Evolutionary conservation across 2,113 vertebrate genomes (phyloP), one percentile per base, ranked within the genome.

Genomic region (Pelecanoides urinatrix): DNA sequence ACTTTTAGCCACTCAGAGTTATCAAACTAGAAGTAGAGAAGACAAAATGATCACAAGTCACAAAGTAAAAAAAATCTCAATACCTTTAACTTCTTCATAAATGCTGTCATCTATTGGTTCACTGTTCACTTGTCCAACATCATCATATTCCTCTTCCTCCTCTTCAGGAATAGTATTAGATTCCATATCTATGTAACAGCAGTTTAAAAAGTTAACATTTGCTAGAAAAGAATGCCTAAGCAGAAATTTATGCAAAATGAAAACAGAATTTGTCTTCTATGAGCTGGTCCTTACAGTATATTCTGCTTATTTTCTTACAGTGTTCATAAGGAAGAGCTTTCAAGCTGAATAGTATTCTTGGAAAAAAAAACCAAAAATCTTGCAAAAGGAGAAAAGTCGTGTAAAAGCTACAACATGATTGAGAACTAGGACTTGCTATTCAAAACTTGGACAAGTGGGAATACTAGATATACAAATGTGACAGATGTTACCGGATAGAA

Each of bases 41-140:
- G 55, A 77, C 11, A 73, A 81, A 77, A 86, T 26, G 1, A 74
- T 59, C 36, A 22, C 34, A 90, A 49, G 34, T 38, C 63, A 84
- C 44, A 53, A 52, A 88, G 18, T 58, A 63, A 86, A 83, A n/a
- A 87, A 87, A 70, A 91, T 4, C 40, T 55, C 19, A 78, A 56
- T 97, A 99, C 99, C 99, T 98, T 99, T 99, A 85, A 99, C 98
- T 92, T 98, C 98, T 97, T 99, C 99, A 87, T 99, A 99, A 97
- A 99, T 99, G 90, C 99, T 98, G 3, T 99, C 98, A 61, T 98
- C 98, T 7, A 74, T 92, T 2, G 83, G 91, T 34, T 82, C 96
- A 70, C 36, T 62, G 70, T 59, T 97, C 15, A 11, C 61, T 42
- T 96, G 65, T 44, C 95, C 99, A 47, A 99, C 98, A 58, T 99